Conservation (phyloP, 2,888 invertebrate genomes). For the Mystacides longicornis region DNA sequence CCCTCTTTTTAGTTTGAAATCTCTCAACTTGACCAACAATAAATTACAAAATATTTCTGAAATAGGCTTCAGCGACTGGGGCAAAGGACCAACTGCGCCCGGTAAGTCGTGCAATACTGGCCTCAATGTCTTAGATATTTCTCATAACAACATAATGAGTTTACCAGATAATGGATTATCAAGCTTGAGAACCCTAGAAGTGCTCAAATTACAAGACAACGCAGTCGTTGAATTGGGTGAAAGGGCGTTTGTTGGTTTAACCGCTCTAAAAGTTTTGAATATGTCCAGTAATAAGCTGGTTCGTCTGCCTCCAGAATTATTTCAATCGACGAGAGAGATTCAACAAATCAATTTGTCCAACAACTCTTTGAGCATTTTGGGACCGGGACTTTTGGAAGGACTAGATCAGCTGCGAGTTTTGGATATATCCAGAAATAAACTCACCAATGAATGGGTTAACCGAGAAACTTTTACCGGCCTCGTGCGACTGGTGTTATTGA, state of each 20-base stretch:
- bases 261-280: constrained; percentile 63
- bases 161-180: constrained; percentile 65
- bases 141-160: constrained; percentile 62
- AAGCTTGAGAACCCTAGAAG: constrained; percentile 59
- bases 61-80: constrained; percentile 70
- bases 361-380: constrained; percentile 70
- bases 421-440: constrained; percentile 65
- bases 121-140: constrained; percentile 64
- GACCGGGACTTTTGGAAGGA: constrained; percentile 66
- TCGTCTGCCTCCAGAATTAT: constrained; percentile 70
- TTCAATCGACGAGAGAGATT: constrained; percentile 63
- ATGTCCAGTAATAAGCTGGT: constrained; percentile 73
- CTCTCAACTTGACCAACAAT: constrained; percentile 68
- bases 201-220: constrained; percentile 69
- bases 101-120: constrained; percentile 64
- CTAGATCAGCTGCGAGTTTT: constrained; percentile 65
- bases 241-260: constrained; percentile 64
- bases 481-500: constrained; percentile 63
- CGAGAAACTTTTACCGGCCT: constrained; percentile 70
- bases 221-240: constrained; percentile 67
- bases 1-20: constrained; percentile 59
- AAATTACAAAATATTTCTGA: constrained; percentile 69
- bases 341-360: constrained; percentile 68
- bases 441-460: constrained; percentile 69
- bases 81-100: constrained; percentile 57